These are phyloP conservation scores for Eira barbara DNA, from an alignment of 2,113 vertebrate genomes.

Conservation along the genomic window DNA sequence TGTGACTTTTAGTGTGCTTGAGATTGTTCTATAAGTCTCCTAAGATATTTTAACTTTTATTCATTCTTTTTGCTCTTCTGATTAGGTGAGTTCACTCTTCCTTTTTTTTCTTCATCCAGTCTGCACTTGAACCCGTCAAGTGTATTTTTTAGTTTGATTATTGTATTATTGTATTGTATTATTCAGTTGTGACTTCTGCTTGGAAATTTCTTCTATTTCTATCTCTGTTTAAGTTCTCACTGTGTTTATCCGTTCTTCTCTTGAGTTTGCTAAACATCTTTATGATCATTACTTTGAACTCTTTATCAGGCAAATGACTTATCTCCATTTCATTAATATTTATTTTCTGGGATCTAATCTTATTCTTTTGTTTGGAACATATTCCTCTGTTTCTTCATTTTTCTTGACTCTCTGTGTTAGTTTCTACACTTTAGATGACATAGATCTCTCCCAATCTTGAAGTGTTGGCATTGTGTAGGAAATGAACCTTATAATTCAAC, in stretches of 20 bases:
- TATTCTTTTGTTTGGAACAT: not conserved
- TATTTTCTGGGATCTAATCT: not conserved
- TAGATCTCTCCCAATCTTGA: not conserved
- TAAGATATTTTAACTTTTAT: not conserved
- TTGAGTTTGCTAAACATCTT: not conserved
- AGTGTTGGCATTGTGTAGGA: not conserved
- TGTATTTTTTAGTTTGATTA: not conserved
- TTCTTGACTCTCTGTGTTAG: not conserved
- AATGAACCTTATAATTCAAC: not conserved
- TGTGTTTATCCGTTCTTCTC: not conserved
- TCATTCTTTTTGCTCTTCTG: not conserved
- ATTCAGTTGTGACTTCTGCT: not conserved
- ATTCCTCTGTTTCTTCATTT: not conserved
- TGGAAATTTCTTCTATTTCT: not conserved
- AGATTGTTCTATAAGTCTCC: not conserved
- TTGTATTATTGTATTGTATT: not conserved
- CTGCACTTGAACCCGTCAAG: not conserved
- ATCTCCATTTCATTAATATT: not conserved
- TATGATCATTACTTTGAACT: not conserved
- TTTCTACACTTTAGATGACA: not conserved
- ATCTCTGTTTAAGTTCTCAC: not conserved
- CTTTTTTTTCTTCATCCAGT: not conserved
- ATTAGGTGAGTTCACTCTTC: not conserved
- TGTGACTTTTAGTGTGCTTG: not conserved
- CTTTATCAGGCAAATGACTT: not conserved